Evolutionary conservation across 2,888 invertebrate species (phyloP).

Genomic region (Cataglyphis albicans): DNA sequence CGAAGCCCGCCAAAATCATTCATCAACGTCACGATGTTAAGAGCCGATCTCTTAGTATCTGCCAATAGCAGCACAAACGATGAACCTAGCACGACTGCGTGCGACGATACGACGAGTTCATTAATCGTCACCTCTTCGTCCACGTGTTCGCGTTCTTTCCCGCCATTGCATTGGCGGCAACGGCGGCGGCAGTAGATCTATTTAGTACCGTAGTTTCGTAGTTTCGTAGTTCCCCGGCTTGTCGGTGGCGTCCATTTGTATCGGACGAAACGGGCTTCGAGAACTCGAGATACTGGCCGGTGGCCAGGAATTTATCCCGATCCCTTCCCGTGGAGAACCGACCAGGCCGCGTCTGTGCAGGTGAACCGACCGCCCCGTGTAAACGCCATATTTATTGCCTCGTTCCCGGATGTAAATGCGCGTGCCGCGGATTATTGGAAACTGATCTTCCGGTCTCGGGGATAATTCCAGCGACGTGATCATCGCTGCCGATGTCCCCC

Average conservation of each 20-base stretch:
- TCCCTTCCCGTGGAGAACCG: constrained; percentile 59
- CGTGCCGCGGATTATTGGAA: constrained; percentile 81
- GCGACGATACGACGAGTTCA: constrained; percentile 46
- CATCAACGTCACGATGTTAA: not conserved
- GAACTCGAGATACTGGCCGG: constrained; percentile 79
- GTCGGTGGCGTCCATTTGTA: constrained; percentile 78
- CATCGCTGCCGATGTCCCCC: constrained; percentile 48
- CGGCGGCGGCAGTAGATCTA: constrained; percentile 55
- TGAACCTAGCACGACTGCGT: constrained; percentile 20
- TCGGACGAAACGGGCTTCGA: constrained; percentile 76
- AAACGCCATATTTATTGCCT: constrained; percentile 81
- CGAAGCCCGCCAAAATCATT: not conserved
- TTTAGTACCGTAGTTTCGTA: constrained; percentile 76
- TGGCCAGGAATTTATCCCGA: constrained; percentile 82
- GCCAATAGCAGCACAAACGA: constrained; percentile 45
- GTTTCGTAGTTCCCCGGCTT: constrained; percentile 74
- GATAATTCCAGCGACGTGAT: constrained; percentile 70
- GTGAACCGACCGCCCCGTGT: constrained; percentile 73
- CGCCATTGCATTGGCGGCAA: constrained; percentile 34
- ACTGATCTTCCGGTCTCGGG: constrained; percentile 77
- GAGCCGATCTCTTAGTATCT: constrained; percentile 1
- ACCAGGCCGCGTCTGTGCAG: constrained; percentile 62
- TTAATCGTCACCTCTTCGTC: constrained; percentile 45
- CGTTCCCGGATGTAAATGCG: constrained; percentile 80
- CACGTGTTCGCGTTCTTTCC: constrained; percentile 53